Evolutionary conservation across 2,888 invertebrate genomes (phyloP), one percentile per base, ranked within the genome.

Genomic region (Drymonia ruficornis): DNA sequence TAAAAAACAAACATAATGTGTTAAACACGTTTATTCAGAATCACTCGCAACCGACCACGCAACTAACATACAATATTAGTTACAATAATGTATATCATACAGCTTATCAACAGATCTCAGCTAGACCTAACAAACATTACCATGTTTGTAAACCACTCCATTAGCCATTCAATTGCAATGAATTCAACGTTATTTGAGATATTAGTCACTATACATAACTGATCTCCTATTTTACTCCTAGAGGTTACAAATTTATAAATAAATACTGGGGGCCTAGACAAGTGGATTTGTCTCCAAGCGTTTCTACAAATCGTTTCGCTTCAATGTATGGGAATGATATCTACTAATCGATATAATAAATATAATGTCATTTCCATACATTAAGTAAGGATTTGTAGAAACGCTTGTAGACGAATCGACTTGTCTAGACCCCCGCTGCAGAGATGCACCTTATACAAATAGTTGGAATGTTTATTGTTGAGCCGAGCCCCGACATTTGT

Each of bases 11-110:
- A 86, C 53, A 73, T 80, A 83, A 81, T 88, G 80, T 78, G 82
- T 83, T 84, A 88, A 86, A 86, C 88, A 89, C 85, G 84, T 91
- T 91, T 92, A 91, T 90, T 89, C 82, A 76, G 77, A 81, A 79
- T 76, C 74, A 82, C 73, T 75, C 72, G 70, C 79, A 71, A 78
- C 83, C 84, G 76, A 79, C 71, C 81, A 81, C 74, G 63, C 81
- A 67, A 79, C 86, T 82, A 67, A 62, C 86, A 78, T 78, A 82
- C 83, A 72, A 69, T 76, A 71, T 83, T 80, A 80, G 75, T 81
- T 80, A 79, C 72, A 81, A 77, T 78, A 71, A 66, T 61, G 65
- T 76, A 68, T 72, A 70, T 70, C 56, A 65, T 61, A 73, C 65
- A 67, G 61, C 68, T 66, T 68, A 61, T 65, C 70, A 58, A 63